Evolutionary conservation across 2,113 vertebrate species (phyloP).

Genomic region (Micromys minutus): DNA sequence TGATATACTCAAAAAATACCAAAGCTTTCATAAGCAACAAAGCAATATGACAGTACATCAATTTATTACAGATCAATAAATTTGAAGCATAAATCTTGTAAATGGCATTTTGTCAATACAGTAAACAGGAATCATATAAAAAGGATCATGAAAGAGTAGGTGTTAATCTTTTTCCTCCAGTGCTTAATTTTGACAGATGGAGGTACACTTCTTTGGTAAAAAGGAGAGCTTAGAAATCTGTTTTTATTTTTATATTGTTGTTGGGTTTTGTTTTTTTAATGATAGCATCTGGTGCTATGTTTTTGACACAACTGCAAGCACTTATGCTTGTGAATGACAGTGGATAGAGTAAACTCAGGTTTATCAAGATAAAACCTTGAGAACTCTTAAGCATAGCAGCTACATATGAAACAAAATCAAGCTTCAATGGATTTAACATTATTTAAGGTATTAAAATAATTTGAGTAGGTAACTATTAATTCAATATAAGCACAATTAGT

Average conservation of each 20-base stretch:
- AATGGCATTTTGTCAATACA: neutral
- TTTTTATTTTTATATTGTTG: no score
- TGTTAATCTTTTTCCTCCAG: neutral
- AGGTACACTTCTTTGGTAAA: neutral
- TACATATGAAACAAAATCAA: neutral
- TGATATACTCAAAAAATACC: neutral
- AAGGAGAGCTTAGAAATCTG: neutral
- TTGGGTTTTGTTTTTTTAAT: neutral
- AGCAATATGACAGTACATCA: neutral
- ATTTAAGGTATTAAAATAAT: neutral
- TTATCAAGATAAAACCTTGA: neutral
- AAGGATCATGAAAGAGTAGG: neutral
- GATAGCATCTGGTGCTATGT: neutral
- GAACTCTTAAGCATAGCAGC: neutral
- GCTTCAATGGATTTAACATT: neutral
- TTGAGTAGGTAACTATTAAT: neutral
- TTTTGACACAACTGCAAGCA: neutral
- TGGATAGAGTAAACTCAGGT: neutral
- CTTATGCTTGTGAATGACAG: neutral
- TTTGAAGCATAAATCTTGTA: neutral
- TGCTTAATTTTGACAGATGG: neutral
- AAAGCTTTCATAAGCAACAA: neutral
- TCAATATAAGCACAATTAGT: slow-evolving; percentile 3
- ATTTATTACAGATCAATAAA: neutral
- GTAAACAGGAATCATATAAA: neutral